Conservation (phyloP, 2,113 vertebrate species). For the Mesoclemmys tuberculata region DNA sequence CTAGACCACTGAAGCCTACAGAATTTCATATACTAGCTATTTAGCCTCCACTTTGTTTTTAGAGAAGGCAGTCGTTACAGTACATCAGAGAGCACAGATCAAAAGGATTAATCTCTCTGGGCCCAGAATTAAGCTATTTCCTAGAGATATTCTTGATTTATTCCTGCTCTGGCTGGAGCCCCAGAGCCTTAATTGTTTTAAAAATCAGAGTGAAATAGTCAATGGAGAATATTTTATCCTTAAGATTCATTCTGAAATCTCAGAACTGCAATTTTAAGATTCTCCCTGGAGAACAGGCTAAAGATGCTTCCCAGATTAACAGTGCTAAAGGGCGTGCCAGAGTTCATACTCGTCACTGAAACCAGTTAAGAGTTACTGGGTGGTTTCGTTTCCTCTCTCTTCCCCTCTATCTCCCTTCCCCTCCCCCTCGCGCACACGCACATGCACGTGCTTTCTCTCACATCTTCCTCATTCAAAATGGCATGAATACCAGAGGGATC, state of each 20-base stretch:
- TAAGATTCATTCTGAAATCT: not conserved
- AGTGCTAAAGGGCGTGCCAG: not conserved
- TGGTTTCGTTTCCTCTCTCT: not conserved
- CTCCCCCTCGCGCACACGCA: too few species aligned
- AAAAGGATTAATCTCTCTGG: not conserved
- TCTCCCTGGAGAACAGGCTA: not conserved
- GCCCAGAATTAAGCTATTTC: not conserved
- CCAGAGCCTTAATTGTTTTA: not conserved
- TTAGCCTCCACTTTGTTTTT: not conserved
- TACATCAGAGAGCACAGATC: not conserved
- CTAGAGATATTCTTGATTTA: not conserved
- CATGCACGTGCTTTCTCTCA: not conserved
- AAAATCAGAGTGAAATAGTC: not conserved
- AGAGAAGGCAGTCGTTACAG: not conserved
- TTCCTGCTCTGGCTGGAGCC: not conserved
- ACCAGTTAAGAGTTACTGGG: not conserved
- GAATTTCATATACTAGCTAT: not conserved
- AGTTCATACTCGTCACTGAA: not conserved
- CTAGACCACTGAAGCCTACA: not conserved
- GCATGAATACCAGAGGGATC: not conserved
- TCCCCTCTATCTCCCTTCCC: too few species aligned
- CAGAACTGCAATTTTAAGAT: not conserved
- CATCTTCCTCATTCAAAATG: fast-evolving
- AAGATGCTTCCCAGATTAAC: not conserved
- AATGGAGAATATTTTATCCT: not conserved